A percentile compares a stretch with the other conserved stretches of the same genome.
Conservation (phyloP, 2,888 invertebrate species). For the Meloe dianella region DNA sequence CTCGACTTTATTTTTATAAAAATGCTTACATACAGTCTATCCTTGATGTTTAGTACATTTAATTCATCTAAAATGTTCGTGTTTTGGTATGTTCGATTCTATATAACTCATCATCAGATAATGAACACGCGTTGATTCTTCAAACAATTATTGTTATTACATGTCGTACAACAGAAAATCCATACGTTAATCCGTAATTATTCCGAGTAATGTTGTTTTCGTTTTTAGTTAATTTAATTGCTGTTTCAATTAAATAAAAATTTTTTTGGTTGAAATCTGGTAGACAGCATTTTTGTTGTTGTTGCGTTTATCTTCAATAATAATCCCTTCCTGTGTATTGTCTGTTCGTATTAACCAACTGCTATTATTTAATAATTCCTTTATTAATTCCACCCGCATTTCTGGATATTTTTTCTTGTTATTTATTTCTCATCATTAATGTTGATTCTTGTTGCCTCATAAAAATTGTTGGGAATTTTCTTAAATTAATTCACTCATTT, state of each 20-base stretch:
- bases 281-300: neutral
- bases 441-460: neutral
- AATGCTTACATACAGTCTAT: too few species aligned
- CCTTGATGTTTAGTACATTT: neutral
- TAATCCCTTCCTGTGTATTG: conserved; percentile 14
- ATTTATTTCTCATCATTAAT: neutral
- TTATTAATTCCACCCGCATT: conserved; percentile 15
- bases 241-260: neutral
- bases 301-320: neutral
- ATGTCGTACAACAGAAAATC: neutral
- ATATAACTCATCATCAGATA: neutral
- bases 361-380: conserved; percentile 15
- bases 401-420: neutral
- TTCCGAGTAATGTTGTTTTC: neutral
- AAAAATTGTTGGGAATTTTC: neutral
- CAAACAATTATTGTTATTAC: conserved; percentile 8
- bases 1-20: too few species aligned
- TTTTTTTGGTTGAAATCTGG: neutral
- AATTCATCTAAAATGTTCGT: conserved; percentile 5
- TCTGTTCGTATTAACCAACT: neutral
- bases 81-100: too few species aligned
- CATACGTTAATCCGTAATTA: neutral
- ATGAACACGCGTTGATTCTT: conserved; percentile 7
- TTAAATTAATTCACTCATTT: neutral
- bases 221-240: neutral